Base-by-base conservation (phyloP, 2,797 vertebrate species). In the Ispidina picta region DNA sequence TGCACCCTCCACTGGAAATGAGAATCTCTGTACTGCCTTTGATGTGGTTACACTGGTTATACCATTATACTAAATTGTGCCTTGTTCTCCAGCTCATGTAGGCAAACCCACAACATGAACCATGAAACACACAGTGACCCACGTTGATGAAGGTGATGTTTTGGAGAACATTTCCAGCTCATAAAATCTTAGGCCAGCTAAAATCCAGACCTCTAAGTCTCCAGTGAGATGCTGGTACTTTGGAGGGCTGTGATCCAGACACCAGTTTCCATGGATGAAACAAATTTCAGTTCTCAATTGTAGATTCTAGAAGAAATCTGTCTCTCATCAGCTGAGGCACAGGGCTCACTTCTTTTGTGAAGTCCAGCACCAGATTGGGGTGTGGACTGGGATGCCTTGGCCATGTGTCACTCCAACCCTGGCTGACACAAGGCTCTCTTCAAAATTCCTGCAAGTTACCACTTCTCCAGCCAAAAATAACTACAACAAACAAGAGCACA, bases 21-120 rank as follows among this genome's bases (percentile, higher is more conserved):
- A 43, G 74, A 35, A 49, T 93, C 49, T 90, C 44, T 56, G 66
- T 54, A 0, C 26, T 68, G 79, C 58, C 80, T 94, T 86, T 92
- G 85, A 79, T 92, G 87, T 95, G 91, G 83, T 81, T 56, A 15
- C 37, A n/a, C 48, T 69, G 71, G 68, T 79, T 83, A 35, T 55
- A 51, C 52, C 82, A 43, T 56, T 43, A 59, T 12, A 10, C 54
- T 73, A 15, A 63, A 66, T 8, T 0, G 0, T 1, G 15, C 68
- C 77, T 71, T n/a, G 22, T 46, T 60, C 83, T 76, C 78, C 60
- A 46, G 60, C 82, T 87, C 25, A 1, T 2, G 44, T 31, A 12
- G 14, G 6, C 29, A 60, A 95, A 68, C 64, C n/a, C 77, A n/a
- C 44, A 55, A 54, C 14, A 2, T n/a, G 28, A 60, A 28, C 60